Evolutionary conservation across 2,888 invertebrate species (phyloP), one percentile per base, ranked within the genome.

Genomic region (Unio pictorum): DNA sequence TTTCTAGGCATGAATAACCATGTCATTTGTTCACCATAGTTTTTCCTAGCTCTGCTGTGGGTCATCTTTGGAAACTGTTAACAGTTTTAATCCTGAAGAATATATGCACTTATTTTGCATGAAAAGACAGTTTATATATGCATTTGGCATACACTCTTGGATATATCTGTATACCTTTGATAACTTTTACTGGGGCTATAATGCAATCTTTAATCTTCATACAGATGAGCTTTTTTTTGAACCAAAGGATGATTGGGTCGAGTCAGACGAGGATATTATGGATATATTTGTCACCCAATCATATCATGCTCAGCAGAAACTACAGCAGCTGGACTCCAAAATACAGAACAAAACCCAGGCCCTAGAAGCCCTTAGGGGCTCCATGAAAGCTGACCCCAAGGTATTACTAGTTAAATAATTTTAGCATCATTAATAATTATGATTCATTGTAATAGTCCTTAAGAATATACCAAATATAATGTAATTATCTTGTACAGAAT

Each of bases 321-420:
- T 97, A 6, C 94, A 95, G 86, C 95, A 95, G 86, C 89, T 97
- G 68, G 95, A 95, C 82, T 95, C 96, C 85, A 94, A 94, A 84
- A 93, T 96, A 73, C 94, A 93, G 85, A 96, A 96, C 84, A 97
- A 97, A 91, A 93, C 92, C 84, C 94, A 94, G 91, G 96, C 96
- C 0, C 89, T 96, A 71, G 94, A 95, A 83, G 96, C 96, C 0
- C 91, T 96, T 8, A 93, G 93, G 78, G 93, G 93, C n/a, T 95
- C 95, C 0, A 91, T 95, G 15, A 95, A 95, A 86, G 94, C 95
- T 0, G 95, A 95, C 0, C 57, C 73, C 28, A 94, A 95, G 84
- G 89, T 89, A 65, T 11, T 45, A 11, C 45, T 45, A 45, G 45
- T 45, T 3, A 11, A 45, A 45, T 11, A 64, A 64, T 58, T 66